Percentiles rank a stretch among this genome's conserved stretches.
These are phyloP conservation scores for Meteorus sp. DNA, from an alignment of 1,140 invertebrate species.

Conservation along the genomic window DNA sequence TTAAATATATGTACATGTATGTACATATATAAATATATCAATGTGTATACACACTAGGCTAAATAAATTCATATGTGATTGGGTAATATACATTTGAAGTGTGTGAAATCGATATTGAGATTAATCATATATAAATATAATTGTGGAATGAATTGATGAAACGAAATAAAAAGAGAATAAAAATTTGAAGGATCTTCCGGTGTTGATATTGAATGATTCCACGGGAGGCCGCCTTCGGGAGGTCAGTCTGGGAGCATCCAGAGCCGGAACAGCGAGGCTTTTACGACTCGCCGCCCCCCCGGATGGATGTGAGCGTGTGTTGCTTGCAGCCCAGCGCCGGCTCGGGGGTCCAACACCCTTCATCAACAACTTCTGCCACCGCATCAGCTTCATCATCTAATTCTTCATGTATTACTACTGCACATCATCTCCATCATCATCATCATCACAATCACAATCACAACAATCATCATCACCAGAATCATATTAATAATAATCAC, in stretches of 20 bases:
- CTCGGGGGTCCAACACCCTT: constrained; percentile 50
- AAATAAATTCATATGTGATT: no score
- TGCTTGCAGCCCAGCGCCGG: constrained; percentile 51
- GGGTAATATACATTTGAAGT: no score
- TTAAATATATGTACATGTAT: no score
- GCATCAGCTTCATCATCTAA: not conserved
- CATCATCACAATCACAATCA: constrained; percentile 15
- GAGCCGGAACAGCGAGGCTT: constrained; percentile 48
- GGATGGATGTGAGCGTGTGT: constrained; percentile 59
- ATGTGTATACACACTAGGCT: no score
- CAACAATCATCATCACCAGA: not conserved
- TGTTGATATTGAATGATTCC: constrained; percentile 50
- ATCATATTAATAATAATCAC: no score
- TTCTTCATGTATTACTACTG: no score
- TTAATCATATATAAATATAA: no score
- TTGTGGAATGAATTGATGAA: no score
- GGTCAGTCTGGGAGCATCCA: constrained; percentile 45
- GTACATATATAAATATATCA: no score
- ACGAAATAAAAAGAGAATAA: no score
- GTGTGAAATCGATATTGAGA: no score
- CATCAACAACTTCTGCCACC: constrained; percentile 8
- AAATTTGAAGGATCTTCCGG: constrained; percentile 9
- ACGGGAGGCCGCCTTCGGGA: constrained; percentile 41
- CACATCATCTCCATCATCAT: constrained; percentile 16
- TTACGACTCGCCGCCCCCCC: constrained; percentile 54